A percentile compares a stretch with the other conserved stretches of the same genome.
phyloP scores from a whole-genome alignment of 2,888 invertebrate species.

The Lagria hirta region DNA sequence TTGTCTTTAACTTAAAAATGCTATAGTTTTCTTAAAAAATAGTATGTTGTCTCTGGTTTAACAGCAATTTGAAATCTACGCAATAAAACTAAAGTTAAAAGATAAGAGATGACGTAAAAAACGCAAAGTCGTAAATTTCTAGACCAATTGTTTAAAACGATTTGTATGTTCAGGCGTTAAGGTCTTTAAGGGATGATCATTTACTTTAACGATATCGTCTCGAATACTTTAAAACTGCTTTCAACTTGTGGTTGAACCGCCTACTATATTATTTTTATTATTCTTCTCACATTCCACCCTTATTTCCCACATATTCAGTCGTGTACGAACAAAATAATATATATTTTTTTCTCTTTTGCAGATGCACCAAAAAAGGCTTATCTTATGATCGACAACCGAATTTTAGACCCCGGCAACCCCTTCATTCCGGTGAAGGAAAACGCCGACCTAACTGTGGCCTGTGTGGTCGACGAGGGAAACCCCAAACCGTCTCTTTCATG shows the following conservation, averaged over 20 bases:
- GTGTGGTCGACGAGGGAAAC: slow-evolving; percentile 82
- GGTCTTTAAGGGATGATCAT: slow-evolving; percentile 20
- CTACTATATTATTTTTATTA: background rate
- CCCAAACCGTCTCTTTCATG: slow-evolving; percentile 67
- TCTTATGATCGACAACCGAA: slow-evolving; percentile 81
- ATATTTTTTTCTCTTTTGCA: slow-evolving; percentile 53
- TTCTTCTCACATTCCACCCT: background rate
- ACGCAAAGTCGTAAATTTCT: slow-evolving; percentile 3
- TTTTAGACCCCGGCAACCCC: slow-evolving; percentile 82
- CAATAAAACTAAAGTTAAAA: too few species aligned
- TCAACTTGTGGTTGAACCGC: background rate
- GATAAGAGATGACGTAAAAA: background rate
- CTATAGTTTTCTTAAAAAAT: too few species aligned
- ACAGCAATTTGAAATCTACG: too few species aligned
- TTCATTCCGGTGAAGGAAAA: slow-evolving; percentile 87
- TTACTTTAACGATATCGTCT: slow-evolving; percentile 25
- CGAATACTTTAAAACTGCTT: slow-evolving; percentile 21
- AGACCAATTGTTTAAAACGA: slow-evolving; percentile 22
- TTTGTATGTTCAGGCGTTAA: slow-evolving; percentile 18
- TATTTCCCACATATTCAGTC: background rate
- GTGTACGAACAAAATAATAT: background rate
- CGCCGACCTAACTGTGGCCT: slow-evolving; percentile 77
- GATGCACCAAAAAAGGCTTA: slow-evolving; percentile 84
- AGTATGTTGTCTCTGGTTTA: too few species aligned
- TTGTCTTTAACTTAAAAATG: too few species aligned